Evolutionary conservation across 2,888 invertebrate genomes (phyloP).

Genomic region (Exocentrus adspersus): DNA sequence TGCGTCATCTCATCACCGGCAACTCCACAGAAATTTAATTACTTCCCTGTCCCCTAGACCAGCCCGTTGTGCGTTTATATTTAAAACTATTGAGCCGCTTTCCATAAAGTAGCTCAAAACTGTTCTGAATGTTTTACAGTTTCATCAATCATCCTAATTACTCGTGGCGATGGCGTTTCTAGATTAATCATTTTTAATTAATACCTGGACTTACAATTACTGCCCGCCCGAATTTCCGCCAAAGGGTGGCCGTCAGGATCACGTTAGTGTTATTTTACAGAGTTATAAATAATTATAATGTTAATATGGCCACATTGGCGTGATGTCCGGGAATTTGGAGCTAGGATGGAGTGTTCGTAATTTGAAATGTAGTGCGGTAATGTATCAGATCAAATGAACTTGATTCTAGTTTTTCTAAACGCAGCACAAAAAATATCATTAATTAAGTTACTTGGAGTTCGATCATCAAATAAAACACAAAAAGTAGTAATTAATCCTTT

Average conservation of each 20-base stretch:
- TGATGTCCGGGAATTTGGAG: too few species aligned
- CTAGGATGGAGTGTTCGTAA: too few species aligned
- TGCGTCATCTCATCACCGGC: not conserved
- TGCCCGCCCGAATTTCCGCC: not conserved
- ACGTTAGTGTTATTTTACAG: not conserved
- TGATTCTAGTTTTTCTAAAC: too few species aligned
- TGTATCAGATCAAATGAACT: too few species aligned
- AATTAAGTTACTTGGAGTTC: too few species aligned
- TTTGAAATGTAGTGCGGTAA: too few species aligned
- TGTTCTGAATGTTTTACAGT: conserved; percentile 12
- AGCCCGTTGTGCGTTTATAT: not conserved
- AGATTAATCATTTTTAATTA: conserved; percentile 24
- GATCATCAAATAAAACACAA: too few species aligned
- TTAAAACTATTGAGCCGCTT: conserved; percentile 17
- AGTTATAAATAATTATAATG: not conserved
- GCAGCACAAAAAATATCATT: too few species aligned
- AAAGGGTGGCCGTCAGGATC: not conserved
- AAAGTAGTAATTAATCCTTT: too few species aligned
- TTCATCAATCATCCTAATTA: conserved; percentile 23
- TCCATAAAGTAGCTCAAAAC: conserved; percentile 14
- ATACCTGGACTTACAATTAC: conserved; percentile 8
- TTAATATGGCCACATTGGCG: too few species aligned
- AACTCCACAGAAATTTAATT: not conserved
- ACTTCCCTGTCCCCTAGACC: not conserved
- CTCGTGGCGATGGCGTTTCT: conserved; percentile 9